Conservation (phyloP, 2,113 vertebrate genomes). For the Ptychochromis oligacanthus region DNA sequence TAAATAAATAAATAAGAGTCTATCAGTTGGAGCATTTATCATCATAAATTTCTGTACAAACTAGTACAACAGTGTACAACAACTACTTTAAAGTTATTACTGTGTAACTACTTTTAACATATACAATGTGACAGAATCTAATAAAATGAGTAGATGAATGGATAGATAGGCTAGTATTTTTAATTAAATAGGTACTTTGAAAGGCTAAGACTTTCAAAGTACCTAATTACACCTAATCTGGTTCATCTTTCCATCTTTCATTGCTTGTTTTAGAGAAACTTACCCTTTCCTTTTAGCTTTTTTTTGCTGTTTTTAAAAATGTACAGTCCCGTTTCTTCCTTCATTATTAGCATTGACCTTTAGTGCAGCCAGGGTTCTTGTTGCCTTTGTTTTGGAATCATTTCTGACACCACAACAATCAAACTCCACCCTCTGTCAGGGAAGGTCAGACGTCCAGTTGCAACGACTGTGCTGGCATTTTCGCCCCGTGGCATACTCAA, state of each 20-base stretch:
- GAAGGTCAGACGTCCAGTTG: conserved; percentile 21
- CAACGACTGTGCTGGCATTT: conserved; percentile 10
- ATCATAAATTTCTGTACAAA: not conserved
- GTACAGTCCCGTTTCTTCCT: too few species aligned
- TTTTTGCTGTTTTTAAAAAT: not conserved
- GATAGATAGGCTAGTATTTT: not conserved
- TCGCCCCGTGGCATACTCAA: not conserved
- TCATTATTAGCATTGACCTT: conserved; percentile 15
- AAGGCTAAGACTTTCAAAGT: not conserved
- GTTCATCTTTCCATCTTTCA: not conserved
- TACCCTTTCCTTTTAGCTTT: not conserved
- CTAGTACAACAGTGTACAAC: not conserved
- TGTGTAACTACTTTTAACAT: not conserved
- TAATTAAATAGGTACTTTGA: not conserved
- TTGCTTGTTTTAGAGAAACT: not conserved
- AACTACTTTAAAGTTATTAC: not conserved
- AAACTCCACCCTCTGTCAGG: conserved; percentile 8
- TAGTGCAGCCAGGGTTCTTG: not conserved
- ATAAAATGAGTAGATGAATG: not conserved
- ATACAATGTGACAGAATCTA: not conserved
- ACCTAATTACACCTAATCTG: too few species aligned
- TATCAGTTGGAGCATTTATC: not conserved
- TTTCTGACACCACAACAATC: not conserved
- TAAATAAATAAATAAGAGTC: not conserved
- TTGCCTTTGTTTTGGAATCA: conserved; percentile 8